Evolutionary conservation across 2,797 vertebrate genomes (phyloP), one percentile per base, ranked within the genome.

Genomic region (Philypnodon macrostomus): DNA sequence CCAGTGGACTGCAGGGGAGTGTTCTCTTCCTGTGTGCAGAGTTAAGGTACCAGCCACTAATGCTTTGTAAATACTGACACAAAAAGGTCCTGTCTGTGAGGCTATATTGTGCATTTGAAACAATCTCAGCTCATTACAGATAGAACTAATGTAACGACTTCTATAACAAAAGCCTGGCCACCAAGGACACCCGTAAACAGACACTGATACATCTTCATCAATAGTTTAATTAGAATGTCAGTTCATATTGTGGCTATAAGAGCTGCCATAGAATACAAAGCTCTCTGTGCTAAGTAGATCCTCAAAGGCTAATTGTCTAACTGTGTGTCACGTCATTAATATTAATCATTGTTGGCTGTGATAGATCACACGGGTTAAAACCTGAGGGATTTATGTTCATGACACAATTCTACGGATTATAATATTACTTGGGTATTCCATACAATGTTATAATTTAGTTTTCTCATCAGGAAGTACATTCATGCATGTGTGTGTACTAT

Each of bases 201-300:
- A 48, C 56, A 41, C 56, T 50, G 58, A 73, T 79, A 71, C 51
- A 77, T 72, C 77, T 63, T 77, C 48, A 78, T 76, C 64, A 70
- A 34, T 51, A 54, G 48, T 59, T 46, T 49, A 65, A 80, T 79
- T 79, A 75, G 79, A 77, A 76, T 74, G 65, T 78, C 70, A 70
- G 46, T 71, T 71, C 37, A 56, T 58, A 70, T 77, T 57, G 51
- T 27, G 24, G n/a, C n/a, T 24, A 29, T 41, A 60, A 50, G 53
- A 5, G 37, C 61, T 11, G 16, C 49, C 49, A 15, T 51, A 47
- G 58, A 63, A 76, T 68, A 54, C 60, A 78, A 72, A 74, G 56
- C 16, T 51, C 24, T 32, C n/a, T 10, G 14, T 56, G 71, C 24
- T 38, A 33, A 46, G 36, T 54, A 53, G 47, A 61, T 59, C 32